Evolutionary conservation across 2,888 invertebrate genomes (phyloP), one percentile per base, ranked within the genome.

Genomic region (Agapetus fuscipes): DNA sequence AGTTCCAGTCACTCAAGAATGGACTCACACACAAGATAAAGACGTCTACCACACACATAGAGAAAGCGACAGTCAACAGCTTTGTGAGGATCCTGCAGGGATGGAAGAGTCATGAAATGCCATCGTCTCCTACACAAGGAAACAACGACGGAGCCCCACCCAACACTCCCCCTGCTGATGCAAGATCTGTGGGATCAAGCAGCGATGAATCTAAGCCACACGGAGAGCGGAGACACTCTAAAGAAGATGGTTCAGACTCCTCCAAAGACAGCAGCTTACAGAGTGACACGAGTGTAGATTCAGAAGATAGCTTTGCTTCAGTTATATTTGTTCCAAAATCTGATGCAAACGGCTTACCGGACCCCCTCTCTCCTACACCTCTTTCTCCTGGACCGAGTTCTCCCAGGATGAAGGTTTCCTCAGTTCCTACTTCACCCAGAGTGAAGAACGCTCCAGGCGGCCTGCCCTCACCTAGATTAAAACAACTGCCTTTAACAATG

Each of bases 221-320:
- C 43, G 64, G 62, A 49, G 86, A 84, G 54, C 67, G 90, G 39
- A 73, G 88, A 36, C 78, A 81, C 53, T 89, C 89, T 0, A 78
- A 80, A 49, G 90, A 90, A 60, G 89, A 89, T 52, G 89, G 89
- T 10, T 90, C 90, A 0, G 87, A 87, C 56, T 86, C 86, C 4
- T 86, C 86, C 2, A 87, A 87, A 62, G 87, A 87, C 52, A 85
- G 88, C 57, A 90, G 90, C 57, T 71, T 91, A 42, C 91, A 91
- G 62, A 90, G 90, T 59, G 93, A 93, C 56, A 91, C 91, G 1
- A 90, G 90, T 62, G 86, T 91, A 24, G 93, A 93, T 59, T 89
- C 89, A 1, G 91, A 93, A 59, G 91, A 93, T 55, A 90, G 89
- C 60, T 89, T 91, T 56, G 89, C 90, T 41, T 90, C 90, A 47